Percentiles rank a stretch among this genome's conserved stretches.
Evolutionary conservation across 2,113 vertebrate genomes (phyloP).

Genomic region (Anolis sagrei): DNA sequence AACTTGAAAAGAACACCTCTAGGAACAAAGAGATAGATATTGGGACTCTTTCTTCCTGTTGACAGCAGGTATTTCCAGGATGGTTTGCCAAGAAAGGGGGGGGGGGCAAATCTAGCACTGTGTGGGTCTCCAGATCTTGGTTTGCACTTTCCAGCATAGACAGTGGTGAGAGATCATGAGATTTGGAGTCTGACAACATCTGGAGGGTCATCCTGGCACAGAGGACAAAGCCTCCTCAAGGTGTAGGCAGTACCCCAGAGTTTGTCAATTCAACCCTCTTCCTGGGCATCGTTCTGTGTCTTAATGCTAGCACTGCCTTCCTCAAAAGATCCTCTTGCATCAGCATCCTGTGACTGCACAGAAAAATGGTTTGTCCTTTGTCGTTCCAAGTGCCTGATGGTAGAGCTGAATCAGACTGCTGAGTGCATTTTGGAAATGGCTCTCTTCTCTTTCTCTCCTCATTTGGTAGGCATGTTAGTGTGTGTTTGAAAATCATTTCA

Average conservation of each 20-base stretch:
- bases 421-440: not conserved
- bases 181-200: too few relatives aligned
- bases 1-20: not conserved
- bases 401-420: not conserved
- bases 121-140: not conserved
- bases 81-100: too few relatives aligned
- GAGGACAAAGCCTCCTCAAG: not conserved
- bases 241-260: not conserved
- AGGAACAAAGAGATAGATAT: not conserved
- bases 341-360: conserved; percentile 3
- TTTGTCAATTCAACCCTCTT: conserved; percentile 8
- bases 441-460: too few relatives aligned
- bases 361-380: conserved; percentile 1
- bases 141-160: not conserved
- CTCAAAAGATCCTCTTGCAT: not conserved
- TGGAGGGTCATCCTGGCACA: not conserved
- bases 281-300: conserved; percentile 8
- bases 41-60: conserved; percentile 1
- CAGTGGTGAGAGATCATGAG: not conserved
- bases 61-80: conserved; percentile 17
- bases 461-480: not conserved
- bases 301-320: conserved; percentile 19
- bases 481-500: not conserved
- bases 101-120: not conserved
- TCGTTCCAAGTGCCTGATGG: not conserved